These are phyloP conservation scores for Brachynemurus nebulosus DNA, from an alignment of 2,888 invertebrate species.

Conservation along the genomic window DNA sequence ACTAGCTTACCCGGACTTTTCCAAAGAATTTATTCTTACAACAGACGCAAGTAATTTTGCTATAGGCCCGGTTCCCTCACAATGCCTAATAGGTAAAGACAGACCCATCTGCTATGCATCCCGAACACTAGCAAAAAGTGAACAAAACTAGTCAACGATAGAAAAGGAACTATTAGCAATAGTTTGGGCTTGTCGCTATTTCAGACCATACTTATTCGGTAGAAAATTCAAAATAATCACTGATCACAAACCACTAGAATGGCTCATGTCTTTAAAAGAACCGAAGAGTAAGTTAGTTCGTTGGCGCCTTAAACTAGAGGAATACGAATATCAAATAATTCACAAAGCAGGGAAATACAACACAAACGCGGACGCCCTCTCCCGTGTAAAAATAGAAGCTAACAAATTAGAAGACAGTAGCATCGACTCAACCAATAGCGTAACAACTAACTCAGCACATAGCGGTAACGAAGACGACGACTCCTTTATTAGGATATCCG, in stretches of 20 bases:
- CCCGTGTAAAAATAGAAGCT: no score
- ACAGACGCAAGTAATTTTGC: no score
- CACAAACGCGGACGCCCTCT: conserved; percentile 23
- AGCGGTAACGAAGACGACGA: background rate
- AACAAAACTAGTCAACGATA: conserved; percentile 26
- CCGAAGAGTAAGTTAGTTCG: conserved; percentile 21
- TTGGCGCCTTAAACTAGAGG: conserved; percentile 23
- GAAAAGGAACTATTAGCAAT: conserved; percentile 28
- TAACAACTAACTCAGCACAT: conserved; percentile 5
- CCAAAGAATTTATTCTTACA: no score
- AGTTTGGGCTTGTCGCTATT: conserved; percentile 25
- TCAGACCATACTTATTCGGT: conserved; percentile 27
- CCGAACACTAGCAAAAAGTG: conserved; percentile 23
- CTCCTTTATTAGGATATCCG: background rate
- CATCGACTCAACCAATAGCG: no score
- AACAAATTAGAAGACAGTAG: no score
- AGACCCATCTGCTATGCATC: conserved; percentile 26
- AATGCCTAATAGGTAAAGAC: no score
- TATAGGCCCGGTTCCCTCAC: conserved; percentile 17
- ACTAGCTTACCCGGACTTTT: no score
- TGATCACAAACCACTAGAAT: conserved; percentile 26
- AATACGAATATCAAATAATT: conserved; percentile 24
- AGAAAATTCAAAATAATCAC: conserved; percentile 25
- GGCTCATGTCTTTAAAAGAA: conserved; percentile 24
- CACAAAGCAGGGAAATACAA: conserved; percentile 23